Conservation (phyloP, 2,888 invertebrate genomes). For the Eristalis intricaria region DNA sequence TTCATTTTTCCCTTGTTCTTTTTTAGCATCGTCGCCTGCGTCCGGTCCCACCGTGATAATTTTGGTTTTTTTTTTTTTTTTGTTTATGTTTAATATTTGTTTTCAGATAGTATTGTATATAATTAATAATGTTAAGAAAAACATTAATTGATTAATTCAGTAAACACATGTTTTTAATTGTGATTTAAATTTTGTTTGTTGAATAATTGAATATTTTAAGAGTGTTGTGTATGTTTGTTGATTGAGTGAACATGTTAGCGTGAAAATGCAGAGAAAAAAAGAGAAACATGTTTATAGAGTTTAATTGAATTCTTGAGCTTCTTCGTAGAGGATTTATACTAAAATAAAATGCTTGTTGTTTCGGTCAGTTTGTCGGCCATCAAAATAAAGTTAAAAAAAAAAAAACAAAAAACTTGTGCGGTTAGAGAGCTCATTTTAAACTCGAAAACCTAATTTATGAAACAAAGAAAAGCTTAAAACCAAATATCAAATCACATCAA, state of each 20-base stretch:
- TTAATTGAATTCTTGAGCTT: slow-evolving; percentile 7
- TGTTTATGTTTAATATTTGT: slow-evolving; percentile 18
- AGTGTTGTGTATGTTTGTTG: slow-evolving; percentile 51
- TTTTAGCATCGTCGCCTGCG: slow-evolving; percentile 99
- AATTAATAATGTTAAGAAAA: slow-evolving; percentile 10
- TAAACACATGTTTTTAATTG: background rate
- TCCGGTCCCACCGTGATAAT: slow-evolving; percentile 75
- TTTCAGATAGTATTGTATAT: background rate
- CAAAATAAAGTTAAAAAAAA: background rate
- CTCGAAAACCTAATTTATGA: background rate
- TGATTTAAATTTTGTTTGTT: background rate
- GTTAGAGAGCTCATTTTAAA: slow-evolving; percentile 13
- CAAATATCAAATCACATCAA: slow-evolving; percentile 37
- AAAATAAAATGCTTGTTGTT: background rate
- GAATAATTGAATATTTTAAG: slow-evolving; percentile 14
- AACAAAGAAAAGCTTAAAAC: slow-evolving; percentile 15
- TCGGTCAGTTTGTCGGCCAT: background rate
- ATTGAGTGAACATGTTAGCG: slow-evolving; percentile 53
- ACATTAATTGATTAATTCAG: slow-evolving; percentile 11
- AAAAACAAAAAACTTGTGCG: slow-evolving; percentile 20
- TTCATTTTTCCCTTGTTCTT: slow-evolving; percentile 98
- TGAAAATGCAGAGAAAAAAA: slow-evolving; percentile 58
- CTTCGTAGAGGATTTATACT: slow-evolving; percentile 11
- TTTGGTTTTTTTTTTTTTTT: slow-evolving; percentile 18
- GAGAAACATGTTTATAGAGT: slow-evolving; percentile 41